These are phyloP conservation scores for Phenganax stokvisi DNA, from an alignment of 92 coral and sea anemone species.

Conservation along the genomic window DNA sequence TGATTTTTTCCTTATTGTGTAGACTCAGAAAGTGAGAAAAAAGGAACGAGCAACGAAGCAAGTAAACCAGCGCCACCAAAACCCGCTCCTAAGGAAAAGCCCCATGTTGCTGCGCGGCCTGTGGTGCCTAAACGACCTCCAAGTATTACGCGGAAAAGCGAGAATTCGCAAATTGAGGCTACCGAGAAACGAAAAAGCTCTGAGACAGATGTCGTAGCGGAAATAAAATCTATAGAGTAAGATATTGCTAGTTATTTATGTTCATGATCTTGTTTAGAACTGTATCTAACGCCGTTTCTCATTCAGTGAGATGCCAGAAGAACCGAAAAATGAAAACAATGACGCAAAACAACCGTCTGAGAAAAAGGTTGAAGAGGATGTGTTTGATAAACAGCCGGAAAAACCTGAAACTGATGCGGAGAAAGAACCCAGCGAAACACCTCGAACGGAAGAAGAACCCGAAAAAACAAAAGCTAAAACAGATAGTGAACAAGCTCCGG, in stretches of 20 bases:
- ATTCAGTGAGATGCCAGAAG: constrained; percentile 37
- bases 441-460: constrained; percentile 34
- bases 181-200: constrained; percentile 17
- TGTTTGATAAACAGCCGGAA: neutral
- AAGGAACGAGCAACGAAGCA: neutral
- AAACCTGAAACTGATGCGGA: neutral
- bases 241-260: neutral
- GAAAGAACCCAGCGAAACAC: constrained; percentile 41
- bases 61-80: constrained; percentile 15
- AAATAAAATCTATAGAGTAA: constrained; percentile 19
- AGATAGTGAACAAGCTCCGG: constrained; percentile 25
- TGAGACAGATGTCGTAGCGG: constrained; percentile 5
- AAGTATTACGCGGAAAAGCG: constrained; percentile 13
- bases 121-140: constrained; percentile 37
- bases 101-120: constrained; percentile 5
- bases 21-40: neutral
- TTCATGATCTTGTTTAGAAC: too few species aligned
- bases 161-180: constrained; percentile 32
- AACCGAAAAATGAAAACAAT: constrained; percentile 21
- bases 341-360: neutral
- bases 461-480: constrained; percentile 37
- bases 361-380: constrained; percentile 10
- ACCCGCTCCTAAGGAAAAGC: constrained; percentile 29
- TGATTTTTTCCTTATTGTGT: too few species aligned
- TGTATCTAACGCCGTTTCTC: neutral